Conservation (phyloP, 2,113 vertebrate species). For the Tenebrosternarchus preto region DNA sequence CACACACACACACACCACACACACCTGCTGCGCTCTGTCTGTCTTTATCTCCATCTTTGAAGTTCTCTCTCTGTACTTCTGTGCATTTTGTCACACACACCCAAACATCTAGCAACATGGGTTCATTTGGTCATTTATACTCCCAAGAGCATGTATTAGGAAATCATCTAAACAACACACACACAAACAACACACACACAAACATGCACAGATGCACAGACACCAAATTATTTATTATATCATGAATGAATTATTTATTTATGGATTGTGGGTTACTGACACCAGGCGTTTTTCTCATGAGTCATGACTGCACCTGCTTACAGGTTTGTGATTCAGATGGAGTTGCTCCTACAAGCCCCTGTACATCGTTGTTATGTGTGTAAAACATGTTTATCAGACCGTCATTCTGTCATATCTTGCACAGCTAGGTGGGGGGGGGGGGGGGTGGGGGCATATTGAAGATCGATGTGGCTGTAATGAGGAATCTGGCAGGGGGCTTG, state of each 20-base stretch:
- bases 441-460: constrained; percentile 13
- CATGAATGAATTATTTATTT: constrained; percentile 28
- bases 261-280: constrained; percentile 19
- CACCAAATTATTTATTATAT: constrained; percentile 5
- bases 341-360: constrained; percentile 36
- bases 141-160: constrained; percentile 13
- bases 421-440: constrained; percentile 15
- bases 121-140: constrained; percentile 5
- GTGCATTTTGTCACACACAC: constrained; percentile 11
- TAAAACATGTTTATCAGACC: constrained; percentile 56
- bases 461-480: constrained; percentile 64
- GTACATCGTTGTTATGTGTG: constrained; percentile 53
- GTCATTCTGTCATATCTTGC: constrained; percentile 25
- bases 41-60: not conserved
- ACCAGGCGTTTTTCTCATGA: constrained; percentile 14
- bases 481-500: constrained; percentile 34
- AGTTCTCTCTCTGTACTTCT: not conserved
- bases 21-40: not conserved
- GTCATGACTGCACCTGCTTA: constrained; percentile 37
- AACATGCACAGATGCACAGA: not conserved
- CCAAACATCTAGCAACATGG: constrained; percentile 1
- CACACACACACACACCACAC: not conserved
- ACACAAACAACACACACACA: not conserved
- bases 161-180: constrained; percentile 32
- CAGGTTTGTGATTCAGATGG: constrained; percentile 40